phyloP scores from a whole-genome alignment of 2,888 invertebrate genomes.

The Lissonota sp. region DNA sequence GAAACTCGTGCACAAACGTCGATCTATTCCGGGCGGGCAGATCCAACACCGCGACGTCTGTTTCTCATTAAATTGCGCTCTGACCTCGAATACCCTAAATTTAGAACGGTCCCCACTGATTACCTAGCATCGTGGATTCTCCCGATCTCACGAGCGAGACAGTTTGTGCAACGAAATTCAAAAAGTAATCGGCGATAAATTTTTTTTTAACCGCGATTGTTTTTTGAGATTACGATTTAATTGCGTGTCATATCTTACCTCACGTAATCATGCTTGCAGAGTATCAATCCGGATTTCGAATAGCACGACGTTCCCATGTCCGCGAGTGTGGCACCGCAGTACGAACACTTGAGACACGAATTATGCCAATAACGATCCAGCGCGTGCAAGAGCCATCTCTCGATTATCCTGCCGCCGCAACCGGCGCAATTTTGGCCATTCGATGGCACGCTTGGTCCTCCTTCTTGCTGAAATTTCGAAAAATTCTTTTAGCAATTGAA shows the following conservation, averaged over 20 bases:
- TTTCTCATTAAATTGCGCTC: constrained; percentile 83
- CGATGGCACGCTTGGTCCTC: constrained; percentile 79
- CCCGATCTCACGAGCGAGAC: constrained; percentile 22
- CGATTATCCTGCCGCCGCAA: constrained; percentile 96
- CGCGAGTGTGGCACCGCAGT: constrained; percentile 94
- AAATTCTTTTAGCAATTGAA: too few relatives aligned
- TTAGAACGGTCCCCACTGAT: constrained; percentile 80
- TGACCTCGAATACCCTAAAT: constrained; percentile 83
- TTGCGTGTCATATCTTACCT: constrained; percentile 88
- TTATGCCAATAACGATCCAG: constrained; percentile 98
- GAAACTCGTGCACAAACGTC: constrained; percentile 70
- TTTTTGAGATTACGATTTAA: not conserved
- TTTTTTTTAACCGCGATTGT: not conserved
- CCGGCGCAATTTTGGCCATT: constrained; percentile 93
- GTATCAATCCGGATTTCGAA: constrained; percentile 96
- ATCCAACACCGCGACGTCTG: constrained; percentile 82
- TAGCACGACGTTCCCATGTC: constrained; percentile 97
- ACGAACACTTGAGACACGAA: constrained; percentile 96
- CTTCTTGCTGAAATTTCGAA: constrained; percentile 80
- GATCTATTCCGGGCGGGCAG: constrained; percentile 80
- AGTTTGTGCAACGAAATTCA: constrained; percentile 7
- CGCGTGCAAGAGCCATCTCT: constrained; percentile 95
- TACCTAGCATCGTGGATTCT: constrained; percentile 72
- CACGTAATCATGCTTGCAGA: constrained; percentile 97
- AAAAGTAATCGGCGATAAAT: not conserved